phyloP scores from a whole-genome alignment of 64 coral and sea anemone genomes.

The Actinia tenebrosa region DNA sequence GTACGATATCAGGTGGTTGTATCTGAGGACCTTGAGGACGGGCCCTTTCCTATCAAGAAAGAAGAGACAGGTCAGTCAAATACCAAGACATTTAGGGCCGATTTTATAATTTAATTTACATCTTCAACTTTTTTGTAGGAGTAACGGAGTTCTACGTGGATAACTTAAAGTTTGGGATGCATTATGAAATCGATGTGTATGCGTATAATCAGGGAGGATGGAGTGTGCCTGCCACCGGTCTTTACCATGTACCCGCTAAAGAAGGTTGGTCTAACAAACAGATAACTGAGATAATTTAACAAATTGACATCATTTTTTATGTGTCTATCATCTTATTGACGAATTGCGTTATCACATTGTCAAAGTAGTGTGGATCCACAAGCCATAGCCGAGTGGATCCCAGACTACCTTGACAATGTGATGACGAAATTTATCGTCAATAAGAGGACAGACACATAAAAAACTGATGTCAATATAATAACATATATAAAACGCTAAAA shows the following conservation, averaged over 20 bases:
- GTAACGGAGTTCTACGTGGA: constrained; percentile 15
- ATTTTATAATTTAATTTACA: background rate
- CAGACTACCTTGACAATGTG: too few species aligned
- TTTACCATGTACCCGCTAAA: background rate
- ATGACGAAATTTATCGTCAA: too few species aligned
- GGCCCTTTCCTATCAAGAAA: background rate
- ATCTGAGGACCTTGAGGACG: constrained; percentile 14
- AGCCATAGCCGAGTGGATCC: too few species aligned
- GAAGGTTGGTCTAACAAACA: background rate
- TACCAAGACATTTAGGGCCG: too few species aligned
- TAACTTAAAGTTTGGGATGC: constrained; percentile 20
- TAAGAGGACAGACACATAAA: too few species aligned
- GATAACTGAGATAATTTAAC: too few species aligned
- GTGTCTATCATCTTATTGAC: too few species aligned
- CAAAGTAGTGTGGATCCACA: too few species aligned
- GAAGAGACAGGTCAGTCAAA: background rate
- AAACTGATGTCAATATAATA: too few species aligned
- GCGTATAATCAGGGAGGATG: constrained; percentile 4
- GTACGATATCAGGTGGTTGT: constrained; percentile 27
- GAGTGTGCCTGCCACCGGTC: constrained; percentile 1
- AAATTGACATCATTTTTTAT: too few species aligned
- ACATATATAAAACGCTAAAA: too few species aligned
- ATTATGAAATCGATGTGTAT: constrained; percentile 10
- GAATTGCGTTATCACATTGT: too few species aligned
- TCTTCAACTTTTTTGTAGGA: background rate